phyloP scores from a whole-genome alignment of 1,140 invertebrate species.

The Aphelenchoides besseyi region DNA sequence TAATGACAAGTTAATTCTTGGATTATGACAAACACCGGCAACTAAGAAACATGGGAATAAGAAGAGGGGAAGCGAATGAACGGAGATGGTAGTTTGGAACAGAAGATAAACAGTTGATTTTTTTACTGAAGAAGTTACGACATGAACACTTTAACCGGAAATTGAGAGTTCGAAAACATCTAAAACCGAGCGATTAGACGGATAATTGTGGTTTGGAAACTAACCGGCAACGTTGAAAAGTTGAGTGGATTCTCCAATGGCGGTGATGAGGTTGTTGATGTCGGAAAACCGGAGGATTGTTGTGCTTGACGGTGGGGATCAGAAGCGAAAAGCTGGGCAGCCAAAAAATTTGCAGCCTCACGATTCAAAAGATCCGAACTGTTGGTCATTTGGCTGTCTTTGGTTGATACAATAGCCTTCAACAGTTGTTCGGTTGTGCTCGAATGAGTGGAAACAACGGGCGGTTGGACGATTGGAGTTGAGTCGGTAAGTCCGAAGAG shows the following conservation, averaged over 20 bases:
- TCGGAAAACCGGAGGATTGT: background rate
- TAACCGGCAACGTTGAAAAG: background rate
- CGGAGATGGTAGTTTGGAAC: too few relatives aligned
- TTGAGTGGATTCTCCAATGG: background rate
- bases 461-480: background rate
- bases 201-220: background rate
- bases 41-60: background rate
- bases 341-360: slow-evolving; percentile 14
- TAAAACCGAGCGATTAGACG: background rate
- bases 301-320: background rate
- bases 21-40: background rate
- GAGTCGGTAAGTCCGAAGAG: slow-evolving; percentile 52
- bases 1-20: background rate
- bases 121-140: background rate
- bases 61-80: background rate
- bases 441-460: background rate
- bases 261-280: background rate
- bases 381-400: background rate
- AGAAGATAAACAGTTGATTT: background rate
- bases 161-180: background rate
- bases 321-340: background rate
- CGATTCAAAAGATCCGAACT: background rate
- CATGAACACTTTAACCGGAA: slow-evolving; percentile 8
- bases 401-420: background rate
- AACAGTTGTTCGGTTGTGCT: background rate